phyloP scores from a whole-genome alignment of 2,797 vertebrate species.

The Falco naumanni region DNA sequence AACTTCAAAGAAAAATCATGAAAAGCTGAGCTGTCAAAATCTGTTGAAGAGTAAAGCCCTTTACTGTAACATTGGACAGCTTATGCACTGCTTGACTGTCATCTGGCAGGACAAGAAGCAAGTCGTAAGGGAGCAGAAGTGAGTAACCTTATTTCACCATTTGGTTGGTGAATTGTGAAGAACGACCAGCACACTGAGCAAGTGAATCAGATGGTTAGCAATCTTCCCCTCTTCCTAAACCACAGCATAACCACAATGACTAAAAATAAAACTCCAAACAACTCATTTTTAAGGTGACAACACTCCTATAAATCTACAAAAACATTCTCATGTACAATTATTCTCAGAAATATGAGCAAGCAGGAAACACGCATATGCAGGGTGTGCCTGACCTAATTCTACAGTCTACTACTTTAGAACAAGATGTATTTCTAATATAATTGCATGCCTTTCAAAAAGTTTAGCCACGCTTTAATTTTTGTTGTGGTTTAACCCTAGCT shows the following conservation, averaged over 20 bases:
- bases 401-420: neutral
- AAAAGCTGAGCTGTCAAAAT: neutral
- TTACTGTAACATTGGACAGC: neutral
- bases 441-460: neutral
- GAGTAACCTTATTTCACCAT: neutral
- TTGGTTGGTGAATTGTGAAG: rapidly evolving
- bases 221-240: neutral
- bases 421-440: neutral
- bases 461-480: neutral
- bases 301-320: constrained; percentile 3
- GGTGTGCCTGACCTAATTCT: constrained; percentile 63
- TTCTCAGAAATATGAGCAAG: constrained; percentile 42
- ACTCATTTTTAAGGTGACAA: constrained; percentile 38
- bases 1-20: neutral
- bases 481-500: neutral
- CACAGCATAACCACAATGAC: neutral
- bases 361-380: neutral
- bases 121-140: neutral
- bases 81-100: neutral
- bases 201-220: neutral
- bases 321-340: neutral
- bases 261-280: constrained; percentile 17
- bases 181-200: neutral
- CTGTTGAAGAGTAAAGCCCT: neutral
- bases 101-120: neutral